A percentile compares a stretch with the other conserved stretches of the same genome.
Evolutionary conservation across 2,797 vertebrate genomes (phyloP).

Genomic region (Uromys caudimaculatus): DNA sequence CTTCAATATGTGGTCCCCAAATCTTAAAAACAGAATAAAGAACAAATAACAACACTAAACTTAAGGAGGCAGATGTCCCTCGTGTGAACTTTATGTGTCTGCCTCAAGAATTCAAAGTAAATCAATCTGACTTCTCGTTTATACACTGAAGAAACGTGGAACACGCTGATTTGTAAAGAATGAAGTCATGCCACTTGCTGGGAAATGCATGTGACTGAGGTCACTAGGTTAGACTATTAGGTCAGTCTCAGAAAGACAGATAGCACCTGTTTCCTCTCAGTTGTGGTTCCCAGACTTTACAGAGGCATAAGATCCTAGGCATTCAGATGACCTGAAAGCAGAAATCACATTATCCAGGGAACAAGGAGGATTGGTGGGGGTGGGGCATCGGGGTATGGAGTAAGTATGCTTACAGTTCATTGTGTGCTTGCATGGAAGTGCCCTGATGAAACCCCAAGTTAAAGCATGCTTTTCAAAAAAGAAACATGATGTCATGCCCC

Average conservation of each 20-base stretch:
- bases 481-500: background rate
- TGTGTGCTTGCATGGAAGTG: background rate
- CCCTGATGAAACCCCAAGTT: background rate
- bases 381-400: background rate
- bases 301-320: background rate
- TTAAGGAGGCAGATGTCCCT: constrained; percentile 8
- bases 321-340: background rate
- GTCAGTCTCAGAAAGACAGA: background rate
- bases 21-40: constrained; percentile 51
- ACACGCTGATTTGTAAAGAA: background rate
- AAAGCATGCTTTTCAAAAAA: background rate
- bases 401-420: background rate
- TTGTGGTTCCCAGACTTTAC: background rate
- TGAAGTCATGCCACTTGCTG: background rate
- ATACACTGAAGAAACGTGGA: background rate
- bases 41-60: constrained; percentile 70
- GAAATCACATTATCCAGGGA: background rate
- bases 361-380: background rate
- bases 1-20: constrained; percentile 68
- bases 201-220: background rate
- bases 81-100: background rate
- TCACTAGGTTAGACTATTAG: too few species aligned
- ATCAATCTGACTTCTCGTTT: constrained; percentile 47
- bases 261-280: background rate
- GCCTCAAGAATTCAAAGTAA: constrained; percentile 40